These are phyloP conservation scores for Leptura quadrifasciata DNA, from an alignment of 2,888 invertebrate genomes.

Conservation along the genomic window DNA sequence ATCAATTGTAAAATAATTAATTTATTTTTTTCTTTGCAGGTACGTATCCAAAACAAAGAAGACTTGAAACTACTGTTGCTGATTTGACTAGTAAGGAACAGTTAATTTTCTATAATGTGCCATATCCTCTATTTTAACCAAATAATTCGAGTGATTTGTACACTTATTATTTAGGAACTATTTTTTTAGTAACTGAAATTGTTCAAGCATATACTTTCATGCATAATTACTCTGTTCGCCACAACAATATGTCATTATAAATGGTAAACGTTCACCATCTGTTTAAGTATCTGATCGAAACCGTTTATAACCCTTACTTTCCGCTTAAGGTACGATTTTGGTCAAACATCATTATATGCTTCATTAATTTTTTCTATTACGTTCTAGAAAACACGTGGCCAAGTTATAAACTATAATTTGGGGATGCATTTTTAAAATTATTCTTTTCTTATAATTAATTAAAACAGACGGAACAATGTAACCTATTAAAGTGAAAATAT, in stretches of 20 bases:
- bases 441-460: too few species aligned
- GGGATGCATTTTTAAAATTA: too few species aligned
- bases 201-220: not conserved
- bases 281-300: constrained; percentile 6
- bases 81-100: not conserved
- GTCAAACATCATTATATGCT: constrained; percentile 1
- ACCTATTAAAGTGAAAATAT: too few species aligned
- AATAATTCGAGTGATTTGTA: not conserved
- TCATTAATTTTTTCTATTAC: constrained; percentile 15
- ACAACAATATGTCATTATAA: not conserved
- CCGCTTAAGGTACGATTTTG: not conserved
- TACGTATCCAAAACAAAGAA: constrained; percentile 8
- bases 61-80: not conserved
- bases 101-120: not conserved
- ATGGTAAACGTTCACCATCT: constrained; percentile 12
- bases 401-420: not conserved
- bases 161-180: not conserved
- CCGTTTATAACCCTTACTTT: not conserved
- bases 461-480: too few species aligned
- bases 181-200: not conserved
- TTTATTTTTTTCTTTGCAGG: constrained; percentile 17
- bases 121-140: not conserved
- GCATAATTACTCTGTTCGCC: not conserved
- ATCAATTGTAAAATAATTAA: too few species aligned
- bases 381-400: too few species aligned